Base-by-base conservation (phyloP, 2,113 vertebrate genomes). In the Penelope pileata region DNA sequence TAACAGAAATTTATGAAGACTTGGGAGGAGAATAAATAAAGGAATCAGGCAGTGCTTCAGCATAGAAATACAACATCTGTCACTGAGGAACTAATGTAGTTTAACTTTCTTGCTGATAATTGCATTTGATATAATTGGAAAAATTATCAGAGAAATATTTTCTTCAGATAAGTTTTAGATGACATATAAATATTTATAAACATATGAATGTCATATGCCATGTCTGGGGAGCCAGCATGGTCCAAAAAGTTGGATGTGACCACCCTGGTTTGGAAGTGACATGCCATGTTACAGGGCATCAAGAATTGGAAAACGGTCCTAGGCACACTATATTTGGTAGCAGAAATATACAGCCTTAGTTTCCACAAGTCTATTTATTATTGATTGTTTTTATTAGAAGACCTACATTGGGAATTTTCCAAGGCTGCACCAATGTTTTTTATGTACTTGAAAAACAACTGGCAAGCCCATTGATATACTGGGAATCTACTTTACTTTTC, bases 271-370 rank as follows among this genome's bases (percentile, higher is more conserved):
- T 27, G 16, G 42, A 90, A 4, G 12, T 64, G 38, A 38, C 32
- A 30, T 4, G 4, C 15, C 10, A 3, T 24, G 21, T 6, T 16
- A 64, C 16, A 73, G 14, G 29, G 5, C 24, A 73, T 34, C 22
- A 60, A 50, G 38, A 42, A 50, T 1, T 88, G 43, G 22, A 77
- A 80, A 91, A 56, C 7, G 2, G 17, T 51, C 47, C 24, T 19
- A 51, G 26, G 4, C 26, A 56, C 0, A 0, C 23, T 64, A 7
- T 7, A 9, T 83, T 73, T 73, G 26, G 15, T 60, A 56, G 32
- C 30, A 83, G 59, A 89, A 91, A 19, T 30, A 16, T 27, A 32
- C 5, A 32, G 15, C 12, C 63, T 78, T 74, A 34, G 5, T 78
- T 75, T 85, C 16, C 51, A 67, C 59, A 10, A 23, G 26, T 34